Evolutionary conservation across 2,888 invertebrate genomes (phyloP).

Genomic region (Melieria omissa): DNA sequence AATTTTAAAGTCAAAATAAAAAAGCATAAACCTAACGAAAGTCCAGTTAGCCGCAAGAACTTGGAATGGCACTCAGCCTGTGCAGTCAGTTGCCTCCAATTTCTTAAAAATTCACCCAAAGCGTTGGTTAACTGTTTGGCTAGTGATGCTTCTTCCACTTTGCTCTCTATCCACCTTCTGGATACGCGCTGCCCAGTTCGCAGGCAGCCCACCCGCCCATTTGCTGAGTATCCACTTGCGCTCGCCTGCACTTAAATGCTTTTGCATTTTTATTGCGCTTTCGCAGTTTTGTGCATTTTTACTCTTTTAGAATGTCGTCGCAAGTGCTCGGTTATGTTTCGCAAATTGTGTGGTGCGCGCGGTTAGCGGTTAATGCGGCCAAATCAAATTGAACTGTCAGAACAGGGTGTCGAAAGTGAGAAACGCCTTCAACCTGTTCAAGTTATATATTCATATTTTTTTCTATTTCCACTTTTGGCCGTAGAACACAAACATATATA

Average conservation of each 20-base stretch:
- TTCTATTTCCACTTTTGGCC: too few species aligned
- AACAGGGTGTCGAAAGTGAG: too few species aligned
- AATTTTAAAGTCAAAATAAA: neutral
- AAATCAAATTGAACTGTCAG: too few species aligned
- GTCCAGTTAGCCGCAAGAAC: constrained; percentile 33
- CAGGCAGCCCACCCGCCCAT: neutral
- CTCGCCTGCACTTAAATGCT: neutral
- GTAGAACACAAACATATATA: too few species aligned
- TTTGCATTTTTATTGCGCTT: constrained; percentile 37
- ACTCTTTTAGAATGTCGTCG: constrained; percentile 46
- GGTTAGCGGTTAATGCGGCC: constrained; percentile 21
- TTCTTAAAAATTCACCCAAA: too few species aligned
- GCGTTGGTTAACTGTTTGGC: too few species aligned
- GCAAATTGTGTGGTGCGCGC: constrained; percentile 31
- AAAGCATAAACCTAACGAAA: constrained; percentile 9
- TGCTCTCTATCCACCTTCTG: too few species aligned
- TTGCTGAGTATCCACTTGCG: neutral
- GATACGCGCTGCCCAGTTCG: neutral
- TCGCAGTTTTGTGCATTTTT: constrained; percentile 48
- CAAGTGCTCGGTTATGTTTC: constrained; percentile 49
- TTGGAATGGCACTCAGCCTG: neutral
- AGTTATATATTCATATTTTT: too few species aligned
- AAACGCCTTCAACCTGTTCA: too few species aligned
- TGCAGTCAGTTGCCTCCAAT: neutral
- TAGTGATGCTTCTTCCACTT: too few species aligned